Evolutionary conservation across 2,888 invertebrate species (phyloP).

Genomic region (Morinoia aosen): DNA sequence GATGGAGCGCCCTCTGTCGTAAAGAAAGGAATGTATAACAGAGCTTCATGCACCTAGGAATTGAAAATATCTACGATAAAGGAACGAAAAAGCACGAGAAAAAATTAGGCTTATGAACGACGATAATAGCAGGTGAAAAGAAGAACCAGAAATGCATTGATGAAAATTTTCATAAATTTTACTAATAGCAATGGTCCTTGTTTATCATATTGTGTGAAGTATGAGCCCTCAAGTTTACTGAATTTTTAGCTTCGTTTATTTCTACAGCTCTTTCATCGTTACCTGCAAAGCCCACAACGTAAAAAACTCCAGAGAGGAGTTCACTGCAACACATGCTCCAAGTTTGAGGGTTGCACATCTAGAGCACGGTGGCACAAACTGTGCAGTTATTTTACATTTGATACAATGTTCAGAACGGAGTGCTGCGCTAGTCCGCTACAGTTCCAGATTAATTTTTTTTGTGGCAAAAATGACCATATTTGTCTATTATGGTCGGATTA

Average conservation of each 20-base stretch:
- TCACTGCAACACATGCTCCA: neutral
- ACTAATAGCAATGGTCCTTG: neutral
- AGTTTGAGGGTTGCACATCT: neutral
- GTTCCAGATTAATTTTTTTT: too few species aligned
- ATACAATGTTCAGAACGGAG: too few species aligned
- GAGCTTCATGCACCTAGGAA: neutral
- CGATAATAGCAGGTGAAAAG: neutral
- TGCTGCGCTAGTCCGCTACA: too few species aligned
- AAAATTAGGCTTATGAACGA: neutral
- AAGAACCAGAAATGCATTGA: neutral
- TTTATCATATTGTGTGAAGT: too few species aligned
- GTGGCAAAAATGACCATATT: too few species aligned
- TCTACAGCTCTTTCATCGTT: too few species aligned
- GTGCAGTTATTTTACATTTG: too few species aligned
- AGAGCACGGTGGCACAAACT: too few species aligned
- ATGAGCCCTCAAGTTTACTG: too few species aligned
- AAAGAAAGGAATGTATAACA: neutral
- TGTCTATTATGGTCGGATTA: too few species aligned
- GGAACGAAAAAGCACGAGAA: neutral
- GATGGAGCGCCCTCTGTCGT: neutral
- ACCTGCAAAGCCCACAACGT: neutral
- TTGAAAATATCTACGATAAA: neutral
- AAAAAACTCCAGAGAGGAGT: neutral
- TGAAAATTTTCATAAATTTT: neutral
- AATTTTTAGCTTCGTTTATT: too few species aligned